Evolutionary conservation across 2,888 invertebrate species (phyloP), one percentile per base, ranked within the genome.

Genomic region (Cantharis flavilabris): DNA sequence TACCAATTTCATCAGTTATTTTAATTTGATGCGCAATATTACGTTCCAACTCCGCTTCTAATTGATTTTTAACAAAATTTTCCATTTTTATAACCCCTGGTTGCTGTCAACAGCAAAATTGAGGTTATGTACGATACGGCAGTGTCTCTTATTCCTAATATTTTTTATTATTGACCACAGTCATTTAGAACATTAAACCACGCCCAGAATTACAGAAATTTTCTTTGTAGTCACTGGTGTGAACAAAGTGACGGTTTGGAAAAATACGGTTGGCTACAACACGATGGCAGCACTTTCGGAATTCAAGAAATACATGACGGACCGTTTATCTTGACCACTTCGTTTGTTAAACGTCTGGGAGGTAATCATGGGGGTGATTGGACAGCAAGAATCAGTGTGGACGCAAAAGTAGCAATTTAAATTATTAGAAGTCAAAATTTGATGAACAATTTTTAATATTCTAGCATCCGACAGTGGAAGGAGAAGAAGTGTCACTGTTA

Each of bases 251-350:
- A 98, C 85, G 92, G 93, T 82, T 88, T 98, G 64, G 91, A 93
- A 4, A 92, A 93, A 64, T 95, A 97, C 86, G 96, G 96, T 0
- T 99, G 99, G 99, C 88, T 93, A 5, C 93, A 96, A 80, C 99
- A 99, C 86, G 98, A 99, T 86, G 98, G 98, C 0, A 90, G 92
- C 62, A 93, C 92, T 9, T 99, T 99, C 89, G 99, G 99, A 0
- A 90, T 95, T 49, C 99, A 99, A 87, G 92, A 95, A 83, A 95
- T 99, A 73, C 89, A 92, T 2, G 99, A 99, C 85, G 91, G 92
- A 0, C 93, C 94, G 0, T 94, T 95, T 83, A 90, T 91, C 14
- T 88, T 98, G 9, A 92, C 91, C 76, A 98, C 98, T 0, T 95
- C 96, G 0, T 98, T 98, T 88, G 92, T 99, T 0, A 98, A 98